A percentile compares a stretch with the other conserved stretches of the same genome.
Conservation (phyloP, 2,888 invertebrate species). For the Campoplex capitator region DNA sequence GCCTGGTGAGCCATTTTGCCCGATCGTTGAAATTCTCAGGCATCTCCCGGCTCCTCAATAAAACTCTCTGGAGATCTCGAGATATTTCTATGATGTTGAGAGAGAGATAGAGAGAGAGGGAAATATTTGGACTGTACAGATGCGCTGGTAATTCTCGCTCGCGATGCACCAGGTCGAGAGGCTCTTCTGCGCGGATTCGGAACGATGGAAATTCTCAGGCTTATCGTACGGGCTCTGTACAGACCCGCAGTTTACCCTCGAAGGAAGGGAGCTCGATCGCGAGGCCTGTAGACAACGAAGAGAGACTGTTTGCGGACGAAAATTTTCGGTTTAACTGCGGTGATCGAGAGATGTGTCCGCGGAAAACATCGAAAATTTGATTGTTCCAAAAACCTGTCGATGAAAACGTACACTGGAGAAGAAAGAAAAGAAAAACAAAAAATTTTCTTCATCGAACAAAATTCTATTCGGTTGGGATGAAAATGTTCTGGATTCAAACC, state of each 20-base stretch:
- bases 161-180: neutral
- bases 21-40: neutral
- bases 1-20: neutral
- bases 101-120: neutral
- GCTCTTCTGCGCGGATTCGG: neutral
- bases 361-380: neutral
- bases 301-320: neutral
- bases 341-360: neutral
- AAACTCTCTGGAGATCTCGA: neutral
- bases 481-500: too few relatives aligned
- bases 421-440: too few relatives aligned
- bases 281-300: neutral
- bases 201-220: conserved; percentile 13
- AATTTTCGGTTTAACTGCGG: neutral
- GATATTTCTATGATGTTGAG: neutral
- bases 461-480: too few relatives aligned
- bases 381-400: neutral
- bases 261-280: neutral
- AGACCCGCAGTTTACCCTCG: neutral
- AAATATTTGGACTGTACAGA: neutral
- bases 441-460: too few relatives aligned
- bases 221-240: neutral
- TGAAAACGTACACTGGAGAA: neutral
- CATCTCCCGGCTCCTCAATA: neutral
- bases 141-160: neutral